Percentiles rank a stretch among this genome's conserved stretches.
phyloP scores from a whole-genome alignment of 2,113 vertebrate species.

The Anhinga rufa region DNA sequence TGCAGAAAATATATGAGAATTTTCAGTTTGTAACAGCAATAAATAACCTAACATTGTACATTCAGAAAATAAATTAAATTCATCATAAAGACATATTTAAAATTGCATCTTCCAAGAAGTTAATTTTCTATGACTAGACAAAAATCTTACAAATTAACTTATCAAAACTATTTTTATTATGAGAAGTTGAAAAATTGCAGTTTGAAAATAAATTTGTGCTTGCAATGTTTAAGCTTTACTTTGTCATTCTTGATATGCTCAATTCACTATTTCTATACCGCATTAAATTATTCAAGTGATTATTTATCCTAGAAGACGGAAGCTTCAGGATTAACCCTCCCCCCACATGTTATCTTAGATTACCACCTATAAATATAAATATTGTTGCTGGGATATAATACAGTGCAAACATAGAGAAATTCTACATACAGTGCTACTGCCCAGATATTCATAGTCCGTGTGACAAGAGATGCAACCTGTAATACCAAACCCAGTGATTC shows the following conservation, averaged over 20 bases:
- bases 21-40: constrained; percentile 21
- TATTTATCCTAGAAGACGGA: neutral
- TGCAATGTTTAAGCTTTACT: constrained; percentile 33
- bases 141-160: constrained; percentile 31
- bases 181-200: constrained; percentile 11
- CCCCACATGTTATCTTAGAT: neutral
- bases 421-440: neutral
- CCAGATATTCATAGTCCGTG: neutral
- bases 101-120: neutral
- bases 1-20: constrained; percentile 48
- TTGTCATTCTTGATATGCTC: constrained; percentile 27
- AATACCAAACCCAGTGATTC: neutral
- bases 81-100: constrained; percentile 14
- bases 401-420: neutral
- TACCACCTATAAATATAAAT: constrained; percentile 31
- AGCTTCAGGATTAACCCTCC: neutral
- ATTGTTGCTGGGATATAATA: neutral
- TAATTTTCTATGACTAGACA: constrained; percentile 16
- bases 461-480: neutral
- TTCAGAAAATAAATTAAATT: constrained; percentile 25
- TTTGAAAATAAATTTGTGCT: constrained; percentile 19
- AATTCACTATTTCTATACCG: constrained; percentile 25
- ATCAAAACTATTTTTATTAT: constrained; percentile 23
- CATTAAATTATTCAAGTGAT: constrained; percentile 21
- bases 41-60: constrained; percentile 17